phyloP scores from a whole-genome alignment of 1,140 invertebrate species.

The Diorhabda carinulata region DNA sequence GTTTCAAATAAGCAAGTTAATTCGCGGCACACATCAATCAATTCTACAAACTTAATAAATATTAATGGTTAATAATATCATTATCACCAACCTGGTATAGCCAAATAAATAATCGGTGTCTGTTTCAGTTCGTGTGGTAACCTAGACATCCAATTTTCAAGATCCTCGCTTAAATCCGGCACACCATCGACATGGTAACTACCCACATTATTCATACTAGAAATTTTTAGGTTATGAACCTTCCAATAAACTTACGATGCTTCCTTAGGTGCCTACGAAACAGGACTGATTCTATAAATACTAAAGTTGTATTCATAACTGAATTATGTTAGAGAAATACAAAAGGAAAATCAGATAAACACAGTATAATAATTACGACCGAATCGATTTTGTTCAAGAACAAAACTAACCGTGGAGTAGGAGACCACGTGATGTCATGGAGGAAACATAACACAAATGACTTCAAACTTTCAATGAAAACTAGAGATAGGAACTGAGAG shows the following conservation, averaged over 20 bases:
- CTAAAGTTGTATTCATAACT: slow-evolving; percentile 1
- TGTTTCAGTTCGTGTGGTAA: slow-evolving; percentile 56
- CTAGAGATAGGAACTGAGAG: slow-evolving; percentile 1
- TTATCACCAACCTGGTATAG: slow-evolving; percentile 64
- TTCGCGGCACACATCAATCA: too few relatives aligned
- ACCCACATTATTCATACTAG: neutral
- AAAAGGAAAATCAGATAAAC: slow-evolving; percentile 1
- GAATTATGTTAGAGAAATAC: neutral
- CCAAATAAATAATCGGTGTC: slow-evolving; percentile 64
- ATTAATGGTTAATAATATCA: neutral
- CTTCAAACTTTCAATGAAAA: neutral
- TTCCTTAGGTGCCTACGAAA: neutral
- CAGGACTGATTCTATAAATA: neutral
- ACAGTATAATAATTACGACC: slow-evolving; percentile 2
- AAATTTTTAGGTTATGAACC: neutral
- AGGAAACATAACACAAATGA: slow-evolving; percentile 2
- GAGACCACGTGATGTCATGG: slow-evolving; percentile 1
- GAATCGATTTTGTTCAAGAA: slow-evolving; percentile 2
- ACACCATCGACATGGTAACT: neutral
- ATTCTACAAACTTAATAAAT: too few relatives aligned
- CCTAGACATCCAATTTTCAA: slow-evolving; percentile 70
- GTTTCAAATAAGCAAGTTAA: too few relatives aligned
- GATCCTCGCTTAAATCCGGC: slow-evolving; percentile 46
- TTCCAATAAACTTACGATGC: neutral
- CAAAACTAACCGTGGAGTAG: slow-evolving; percentile 1